Percentiles rank a stretch among this genome's conserved stretches.
Conservation (phyloP, 64 coral and sea anemone species). For the Hydrozoanthus tunicans region DNA sequence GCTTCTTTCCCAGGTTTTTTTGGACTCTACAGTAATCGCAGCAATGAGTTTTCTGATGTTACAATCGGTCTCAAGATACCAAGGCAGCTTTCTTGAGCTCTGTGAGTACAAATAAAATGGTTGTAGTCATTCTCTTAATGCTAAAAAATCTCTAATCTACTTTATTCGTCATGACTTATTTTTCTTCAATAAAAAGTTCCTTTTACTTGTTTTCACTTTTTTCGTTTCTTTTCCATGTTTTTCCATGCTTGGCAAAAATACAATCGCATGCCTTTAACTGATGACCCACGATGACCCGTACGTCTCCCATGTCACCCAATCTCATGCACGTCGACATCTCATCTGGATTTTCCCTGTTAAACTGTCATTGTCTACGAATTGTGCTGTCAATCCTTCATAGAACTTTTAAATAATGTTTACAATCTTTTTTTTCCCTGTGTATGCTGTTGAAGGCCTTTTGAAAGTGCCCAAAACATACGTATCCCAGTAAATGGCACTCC, state of each 20-base stretch:
- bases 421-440: not conserved
- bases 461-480: conserved; percentile 3
- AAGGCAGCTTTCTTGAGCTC: conserved; percentile 41
- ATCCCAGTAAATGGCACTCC: not conserved
- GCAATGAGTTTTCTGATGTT: conserved; percentile 28
- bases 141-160: too few species aligned
- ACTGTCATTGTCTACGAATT: conserved; percentile 5
- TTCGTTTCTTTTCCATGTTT: not conserved
- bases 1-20: not conserved
- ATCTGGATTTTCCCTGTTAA: not conserved
- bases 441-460: conserved; percentile 13
- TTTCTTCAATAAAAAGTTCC: too few species aligned
- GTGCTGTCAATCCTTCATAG: conserved; percentile 26
- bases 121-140: not conserved
- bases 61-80: conserved; percentile 18
- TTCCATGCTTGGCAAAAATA: not conserved
- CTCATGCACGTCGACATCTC: too few species aligned
- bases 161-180: too few species aligned
- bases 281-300: too few species aligned
- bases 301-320: too few species aligned
- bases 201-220: not conserved
- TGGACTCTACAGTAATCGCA: conserved; percentile 22
- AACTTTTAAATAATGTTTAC: not conserved
- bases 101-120: not conserved
- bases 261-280: too few species aligned